phyloP scores from a whole-genome alignment of 2,113 vertebrate species.

The Hiodon alosoides region DNA sequence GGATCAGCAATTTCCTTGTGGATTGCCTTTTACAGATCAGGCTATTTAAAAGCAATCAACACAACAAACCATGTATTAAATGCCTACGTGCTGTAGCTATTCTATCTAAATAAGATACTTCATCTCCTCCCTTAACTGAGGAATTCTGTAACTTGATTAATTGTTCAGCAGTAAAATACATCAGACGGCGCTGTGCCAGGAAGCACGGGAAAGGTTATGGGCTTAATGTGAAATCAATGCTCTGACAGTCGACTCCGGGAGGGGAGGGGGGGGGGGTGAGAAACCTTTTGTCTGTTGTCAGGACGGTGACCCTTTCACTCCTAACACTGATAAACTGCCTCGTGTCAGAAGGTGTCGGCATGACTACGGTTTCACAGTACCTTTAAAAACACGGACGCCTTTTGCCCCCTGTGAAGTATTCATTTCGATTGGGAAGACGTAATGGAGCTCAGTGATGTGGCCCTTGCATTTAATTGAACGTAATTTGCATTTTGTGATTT shows the following conservation, averaged over 20 bases:
- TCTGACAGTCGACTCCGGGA: slow-evolving; percentile 5
- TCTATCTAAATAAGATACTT: neutral
- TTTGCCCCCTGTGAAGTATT: neutral
- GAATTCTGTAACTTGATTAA: slow-evolving; percentile 1
- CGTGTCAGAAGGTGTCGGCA: neutral
- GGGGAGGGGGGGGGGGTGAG: neutral
- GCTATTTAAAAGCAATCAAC: too few relatives aligned
- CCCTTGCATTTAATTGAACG: neutral
- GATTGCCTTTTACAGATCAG: too few relatives aligned
- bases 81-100: neutral
- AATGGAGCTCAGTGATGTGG: neutral
- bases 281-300: slow-evolving; percentile 15
- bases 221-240: slow-evolving; percentile 24
- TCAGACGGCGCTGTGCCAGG: neutral
- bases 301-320: slow-evolving; percentile 8
- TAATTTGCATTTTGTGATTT: too few relatives aligned
- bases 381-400: neutral
- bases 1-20: too few relatives aligned
- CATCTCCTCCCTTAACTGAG: neutral
- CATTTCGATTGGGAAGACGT: neutral
- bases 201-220: slow-evolving; percentile 16
- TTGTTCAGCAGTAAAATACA: slow-evolving; percentile 18
- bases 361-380: neutral
- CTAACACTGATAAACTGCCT: slow-evolving; percentile 14
- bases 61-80: too few relatives aligned